Percentiles rank a stretch among this genome's conserved stretches.
Conservation (phyloP, 2,113 vertebrate genomes). For the Oryzias woworae region DNA sequence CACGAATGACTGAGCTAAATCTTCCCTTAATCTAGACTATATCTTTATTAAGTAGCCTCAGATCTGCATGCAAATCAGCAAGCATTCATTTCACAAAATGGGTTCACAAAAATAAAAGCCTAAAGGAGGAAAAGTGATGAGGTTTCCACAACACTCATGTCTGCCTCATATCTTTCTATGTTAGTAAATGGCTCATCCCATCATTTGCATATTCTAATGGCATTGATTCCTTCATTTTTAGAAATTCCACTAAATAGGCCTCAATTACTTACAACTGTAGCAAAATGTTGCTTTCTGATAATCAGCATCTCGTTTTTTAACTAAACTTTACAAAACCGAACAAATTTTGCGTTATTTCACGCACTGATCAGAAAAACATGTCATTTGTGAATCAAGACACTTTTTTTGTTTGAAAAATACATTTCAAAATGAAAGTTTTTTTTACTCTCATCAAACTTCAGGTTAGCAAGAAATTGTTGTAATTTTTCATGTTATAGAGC, state of each 20-base stretch:
- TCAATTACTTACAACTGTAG: slow-evolving; percentile 80
- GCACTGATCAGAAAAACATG: too few relatives aligned
- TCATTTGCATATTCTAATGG: slow-evolving; percentile 82
- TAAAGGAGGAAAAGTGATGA: slow-evolving; percentile 62
- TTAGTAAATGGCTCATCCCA: slow-evolving; percentile 60
- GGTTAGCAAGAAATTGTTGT: too few relatives aligned
- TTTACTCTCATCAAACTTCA: too few relatives aligned
- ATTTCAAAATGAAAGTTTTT: too few relatives aligned
- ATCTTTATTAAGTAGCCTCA: slow-evolving; percentile 85
- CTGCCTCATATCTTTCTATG: slow-evolving; percentile 44
- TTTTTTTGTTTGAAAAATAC: too few relatives aligned
- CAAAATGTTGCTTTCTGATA: slow-evolving; percentile 54
- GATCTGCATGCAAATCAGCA: slow-evolving; percentile 87
- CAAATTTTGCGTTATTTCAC: too few relatives aligned
- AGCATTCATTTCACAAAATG: slow-evolving; percentile 70
- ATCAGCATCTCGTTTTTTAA: slow-evolving; percentile 53
- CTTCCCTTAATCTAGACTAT: slow-evolving; percentile 84
- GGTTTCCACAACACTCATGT: slow-evolving; percentile 62
- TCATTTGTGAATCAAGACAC: too few relatives aligned
- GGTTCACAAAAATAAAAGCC: slow-evolving; percentile 77
- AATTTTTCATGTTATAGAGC: not conserved
- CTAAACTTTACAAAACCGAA: too few relatives aligned
- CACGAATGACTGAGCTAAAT: slow-evolving; percentile 91
- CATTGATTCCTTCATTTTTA: slow-evolving; percentile 83
- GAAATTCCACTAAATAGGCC: slow-evolving; percentile 79